phyloP scores from a whole-genome alignment of 1,140 invertebrate species.

The Hesperophylax magnus region DNA sequence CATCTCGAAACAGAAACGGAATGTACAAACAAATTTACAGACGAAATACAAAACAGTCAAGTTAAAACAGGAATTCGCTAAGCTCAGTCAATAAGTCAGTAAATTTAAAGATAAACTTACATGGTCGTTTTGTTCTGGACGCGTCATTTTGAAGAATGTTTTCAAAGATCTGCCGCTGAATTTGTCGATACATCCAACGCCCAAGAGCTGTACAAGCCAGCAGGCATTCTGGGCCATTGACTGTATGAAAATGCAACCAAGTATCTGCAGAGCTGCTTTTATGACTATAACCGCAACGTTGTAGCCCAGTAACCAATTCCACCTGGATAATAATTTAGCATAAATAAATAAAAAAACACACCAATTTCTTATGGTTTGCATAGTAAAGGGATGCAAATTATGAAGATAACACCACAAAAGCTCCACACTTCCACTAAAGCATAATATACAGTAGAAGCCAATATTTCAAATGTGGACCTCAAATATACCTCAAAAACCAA shows the following conservation, averaged over 20 bases:
- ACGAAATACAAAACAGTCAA: no score
- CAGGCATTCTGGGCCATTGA: slow-evolving; percentile 80
- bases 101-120: slow-evolving; percentile 22
- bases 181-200: slow-evolving; percentile 88
- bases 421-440: no score
- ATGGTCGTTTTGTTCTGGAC: slow-evolving; percentile 41
- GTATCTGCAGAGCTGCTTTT: slow-evolving; percentile 88
- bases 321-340: slow-evolving; percentile 73
- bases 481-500: no score
- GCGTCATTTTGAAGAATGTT: slow-evolving; percentile 65
- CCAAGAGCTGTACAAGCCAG: slow-evolving; percentile 92
- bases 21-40: no score
- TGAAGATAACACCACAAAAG: no score
- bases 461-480: no score
- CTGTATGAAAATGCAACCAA: slow-evolving; percentile 89
- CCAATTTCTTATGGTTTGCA: no score
- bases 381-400: no score
- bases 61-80: no score
- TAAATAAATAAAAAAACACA: neutral
- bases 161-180: slow-evolving; percentile 71
- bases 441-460: no score
- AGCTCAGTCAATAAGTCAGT: no score
- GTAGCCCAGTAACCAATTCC: slow-evolving; percentile 92
- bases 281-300: slow-evolving; percentile 91
- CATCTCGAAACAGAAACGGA: no score